These are phyloP conservation scores for Yponomeuta plumbellus DNA, from an alignment of 2,888 invertebrate species.

Conservation along the genomic window DNA sequence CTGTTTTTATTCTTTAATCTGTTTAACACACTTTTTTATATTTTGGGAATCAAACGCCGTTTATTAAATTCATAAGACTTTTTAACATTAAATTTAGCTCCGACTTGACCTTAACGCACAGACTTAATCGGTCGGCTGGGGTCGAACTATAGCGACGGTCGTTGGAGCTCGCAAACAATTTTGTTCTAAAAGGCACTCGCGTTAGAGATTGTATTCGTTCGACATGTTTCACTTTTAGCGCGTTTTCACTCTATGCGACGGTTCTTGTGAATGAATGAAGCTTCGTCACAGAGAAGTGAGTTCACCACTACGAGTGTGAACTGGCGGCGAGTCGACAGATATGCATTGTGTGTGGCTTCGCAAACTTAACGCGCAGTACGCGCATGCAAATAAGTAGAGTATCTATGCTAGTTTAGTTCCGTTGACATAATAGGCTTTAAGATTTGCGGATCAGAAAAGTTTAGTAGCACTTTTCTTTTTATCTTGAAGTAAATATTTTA, in stretches of 20 bases:
- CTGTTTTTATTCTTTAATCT: too few species aligned
- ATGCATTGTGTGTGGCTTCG: not conserved
- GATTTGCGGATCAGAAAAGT: not conserved
- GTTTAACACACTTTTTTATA: too few species aligned
- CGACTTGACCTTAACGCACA: constrained; percentile 50
- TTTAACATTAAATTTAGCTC: too few species aligned
- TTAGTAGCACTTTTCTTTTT: too few species aligned
- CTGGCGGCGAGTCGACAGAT: constrained; percentile 20
- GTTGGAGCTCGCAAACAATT: constrained; percentile 39
- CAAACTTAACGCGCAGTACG: not conserved
- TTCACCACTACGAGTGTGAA: constrained; percentile 38
- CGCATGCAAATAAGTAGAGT: not conserved
- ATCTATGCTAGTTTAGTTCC: too few species aligned
- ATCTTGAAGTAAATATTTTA: too few species aligned
- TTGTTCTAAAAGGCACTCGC: constrained; percentile 35
- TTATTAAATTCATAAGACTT: too few species aligned
- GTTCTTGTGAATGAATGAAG: constrained; percentile 72
- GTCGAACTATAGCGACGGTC: constrained; percentile 47
- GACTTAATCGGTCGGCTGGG: constrained; percentile 50
- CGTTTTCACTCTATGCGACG: constrained; percentile 44
- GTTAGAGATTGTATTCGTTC: constrained; percentile 54
- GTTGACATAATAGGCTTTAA: not conserved
- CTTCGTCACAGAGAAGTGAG: constrained; percentile 65
- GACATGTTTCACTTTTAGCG: constrained; percentile 42
- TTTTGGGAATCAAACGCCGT: too few species aligned